Percentiles rank a stretch among this genome's conserved stretches.
phyloP scores from a whole-genome alignment of 1,140 invertebrate genomes.

The Drosophila nasuta region DNA sequence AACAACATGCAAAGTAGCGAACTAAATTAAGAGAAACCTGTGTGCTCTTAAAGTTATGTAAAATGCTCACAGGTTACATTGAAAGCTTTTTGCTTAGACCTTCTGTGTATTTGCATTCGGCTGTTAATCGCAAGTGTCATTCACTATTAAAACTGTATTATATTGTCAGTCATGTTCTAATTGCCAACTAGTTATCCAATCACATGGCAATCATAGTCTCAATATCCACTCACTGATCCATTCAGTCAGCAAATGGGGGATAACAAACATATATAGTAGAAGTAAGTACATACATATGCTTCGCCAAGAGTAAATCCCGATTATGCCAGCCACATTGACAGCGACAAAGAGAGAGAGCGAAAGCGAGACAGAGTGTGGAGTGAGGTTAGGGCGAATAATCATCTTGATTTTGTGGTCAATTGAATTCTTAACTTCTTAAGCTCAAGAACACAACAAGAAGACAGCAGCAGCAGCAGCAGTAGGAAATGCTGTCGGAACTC shows the following conservation, averaged over 20 bases:
- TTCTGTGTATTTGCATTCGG: constrained; percentile 1
- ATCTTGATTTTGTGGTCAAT: constrained; percentile 84
- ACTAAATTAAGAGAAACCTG: too few species aligned
- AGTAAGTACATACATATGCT: background rate
- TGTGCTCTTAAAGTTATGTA: too few species aligned
- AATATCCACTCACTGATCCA: constrained; percentile 64
- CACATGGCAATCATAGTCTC: constrained; percentile 32
- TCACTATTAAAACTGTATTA: constrained; percentile 24
- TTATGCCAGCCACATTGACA: background rate
- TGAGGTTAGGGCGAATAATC: constrained; percentile 64
- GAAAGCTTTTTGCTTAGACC: constrained; percentile 10
- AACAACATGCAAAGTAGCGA: background rate
- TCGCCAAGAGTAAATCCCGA: constrained; percentile 1
- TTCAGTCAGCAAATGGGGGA: constrained; percentile 20
- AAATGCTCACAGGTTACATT: background rate
- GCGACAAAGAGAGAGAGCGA: background rate
- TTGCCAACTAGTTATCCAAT: constrained; percentile 60
- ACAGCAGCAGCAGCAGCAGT: background rate
- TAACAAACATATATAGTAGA: background rate
- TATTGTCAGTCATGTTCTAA: constrained; percentile 32
- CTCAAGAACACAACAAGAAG: constrained; percentile 67
- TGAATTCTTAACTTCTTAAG: constrained; percentile 82
- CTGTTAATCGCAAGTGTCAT: background rate
- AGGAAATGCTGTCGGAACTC: constrained; percentile 20
- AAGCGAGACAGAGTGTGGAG: constrained; percentile 3